Evolutionary conservation across 1,140 invertebrate genomes (phyloP).

Genomic region (Tetraneura akinire): DNA sequence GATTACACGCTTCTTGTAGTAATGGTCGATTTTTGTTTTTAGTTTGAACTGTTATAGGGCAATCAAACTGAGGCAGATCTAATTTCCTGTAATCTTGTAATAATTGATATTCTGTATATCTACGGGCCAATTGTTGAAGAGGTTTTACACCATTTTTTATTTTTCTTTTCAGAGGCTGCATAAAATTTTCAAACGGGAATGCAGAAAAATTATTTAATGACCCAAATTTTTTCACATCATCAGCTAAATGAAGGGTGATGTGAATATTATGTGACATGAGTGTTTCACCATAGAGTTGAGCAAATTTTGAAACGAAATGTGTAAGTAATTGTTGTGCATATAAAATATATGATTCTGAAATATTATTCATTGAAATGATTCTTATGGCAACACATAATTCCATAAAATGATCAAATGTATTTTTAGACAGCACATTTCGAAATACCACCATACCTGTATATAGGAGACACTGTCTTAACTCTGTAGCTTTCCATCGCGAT

Average conservation of each 20-base stretch:
- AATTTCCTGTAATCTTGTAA: neutral
- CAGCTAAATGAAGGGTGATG: conserved; percentile 58
- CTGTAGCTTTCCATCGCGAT: neutral
- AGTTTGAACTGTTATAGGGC: neutral
- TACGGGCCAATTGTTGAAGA: neutral
- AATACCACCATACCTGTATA: conserved; percentile 7
- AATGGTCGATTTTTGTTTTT: conserved; percentile 4
- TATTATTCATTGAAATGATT: neutral
- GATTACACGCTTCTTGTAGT: neutral
- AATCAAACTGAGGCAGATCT: neutral
- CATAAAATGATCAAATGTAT: neutral
- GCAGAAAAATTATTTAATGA: conserved; percentile 49
- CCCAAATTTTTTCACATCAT: conserved; percentile 58
- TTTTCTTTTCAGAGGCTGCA: conserved; percentile 57
- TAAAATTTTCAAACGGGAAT: conserved; percentile 60
- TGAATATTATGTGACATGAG: conserved; percentile 54
- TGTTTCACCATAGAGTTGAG: neutral
- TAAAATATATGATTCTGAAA: neutral
- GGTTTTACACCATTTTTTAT: conserved; percentile 1
- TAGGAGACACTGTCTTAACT: neutral
- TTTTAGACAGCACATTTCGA: neutral
- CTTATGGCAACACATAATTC: neutral
- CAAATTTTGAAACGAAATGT: conserved; percentile 9
- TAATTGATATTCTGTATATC: neutral
- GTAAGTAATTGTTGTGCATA: neutral